These are phyloP conservation scores for Phasia obesa DNA, from an alignment of 2,888 invertebrate species.

Conservation along the genomic window DNA sequence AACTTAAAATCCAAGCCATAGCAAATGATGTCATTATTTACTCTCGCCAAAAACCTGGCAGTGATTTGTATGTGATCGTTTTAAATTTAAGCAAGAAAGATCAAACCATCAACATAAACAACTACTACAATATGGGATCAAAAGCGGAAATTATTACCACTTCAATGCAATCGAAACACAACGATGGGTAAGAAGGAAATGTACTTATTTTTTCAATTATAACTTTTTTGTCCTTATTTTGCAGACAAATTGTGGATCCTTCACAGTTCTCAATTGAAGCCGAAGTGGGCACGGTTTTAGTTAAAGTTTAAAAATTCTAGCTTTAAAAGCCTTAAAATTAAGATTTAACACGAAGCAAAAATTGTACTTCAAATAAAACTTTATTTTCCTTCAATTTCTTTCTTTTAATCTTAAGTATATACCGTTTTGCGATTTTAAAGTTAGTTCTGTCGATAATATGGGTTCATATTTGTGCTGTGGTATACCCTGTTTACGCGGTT, in stretches of 20 bases:
- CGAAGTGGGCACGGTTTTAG: slow-evolving; percentile 79
- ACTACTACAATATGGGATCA: slow-evolving; percentile 74
- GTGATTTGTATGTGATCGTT: slow-evolving; percentile 81
- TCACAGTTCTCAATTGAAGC: slow-evolving; percentile 74
- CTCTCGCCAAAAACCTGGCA: slow-evolving; percentile 76
- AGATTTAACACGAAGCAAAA: not conserved
- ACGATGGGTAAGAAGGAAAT: slow-evolving; percentile 76
- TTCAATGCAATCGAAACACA: slow-evolving; percentile 79
- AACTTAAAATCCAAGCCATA: slow-evolving; percentile 76
- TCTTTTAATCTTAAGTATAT: slow-evolving; percentile 81
- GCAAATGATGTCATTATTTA: slow-evolving; percentile 79
- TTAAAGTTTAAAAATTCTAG: slow-evolving; percentile 71
- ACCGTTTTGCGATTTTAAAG: slow-evolving; percentile 83
- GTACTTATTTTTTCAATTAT: not conserved
- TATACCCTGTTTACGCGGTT: slow-evolving; percentile 69
- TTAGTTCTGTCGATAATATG: slow-evolving; percentile 82
- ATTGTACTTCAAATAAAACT: slow-evolving; percentile 21
- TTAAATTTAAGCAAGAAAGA: slow-evolving; percentile 84
- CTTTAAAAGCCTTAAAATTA: too few relatives aligned
- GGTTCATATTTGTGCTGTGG: slow-evolving; percentile 80
- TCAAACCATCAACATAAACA: slow-evolving; percentile 83
- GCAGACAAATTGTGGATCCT: slow-evolving; percentile 75
- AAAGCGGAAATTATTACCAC: slow-evolving; percentile 80
- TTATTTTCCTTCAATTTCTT: slow-evolving; percentile 70
- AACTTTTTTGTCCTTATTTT: slow-evolving; percentile 35